Evolutionary conservation across 2,113 vertebrate species (phyloP).

Genomic region (Tyto alba): DNA sequence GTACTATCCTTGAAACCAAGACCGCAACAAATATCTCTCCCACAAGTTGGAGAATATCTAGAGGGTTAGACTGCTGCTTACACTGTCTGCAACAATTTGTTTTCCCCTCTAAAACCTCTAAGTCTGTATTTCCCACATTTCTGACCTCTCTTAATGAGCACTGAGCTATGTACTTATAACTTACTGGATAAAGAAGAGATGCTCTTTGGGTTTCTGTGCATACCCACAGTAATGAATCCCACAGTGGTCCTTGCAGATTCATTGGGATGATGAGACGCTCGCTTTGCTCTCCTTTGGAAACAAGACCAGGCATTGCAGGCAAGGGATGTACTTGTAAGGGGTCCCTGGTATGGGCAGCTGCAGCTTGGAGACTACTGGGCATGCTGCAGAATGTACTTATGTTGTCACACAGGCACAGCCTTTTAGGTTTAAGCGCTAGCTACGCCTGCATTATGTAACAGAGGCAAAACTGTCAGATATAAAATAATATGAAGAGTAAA

Average conservation of each 20-base stretch:
- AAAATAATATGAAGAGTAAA: not conserved
- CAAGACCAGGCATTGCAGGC: not conserved
- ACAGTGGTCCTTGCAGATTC: not conserved
- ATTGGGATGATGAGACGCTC: not conserved
- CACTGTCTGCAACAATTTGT: accelerated
- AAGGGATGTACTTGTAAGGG: not conserved
- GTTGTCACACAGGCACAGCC: not conserved
- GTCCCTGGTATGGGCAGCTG: not conserved
- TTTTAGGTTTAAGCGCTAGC: not conserved
- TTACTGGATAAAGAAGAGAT: not conserved
- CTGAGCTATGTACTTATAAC: accelerated
- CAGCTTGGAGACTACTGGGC: not conserved
- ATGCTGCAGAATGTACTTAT: not conserved
- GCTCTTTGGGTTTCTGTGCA: not conserved
- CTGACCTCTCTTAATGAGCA: not conserved
- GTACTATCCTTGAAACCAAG: not conserved
- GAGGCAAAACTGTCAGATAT: not conserved
- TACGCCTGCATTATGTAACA: not conserved
- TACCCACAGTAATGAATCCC: not conserved
- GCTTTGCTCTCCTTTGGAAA: not conserved
- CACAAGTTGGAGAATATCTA: not conserved
- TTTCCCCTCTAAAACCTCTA: not conserved
- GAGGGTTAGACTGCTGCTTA: not conserved
- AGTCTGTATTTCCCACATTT: not conserved
- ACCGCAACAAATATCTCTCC: not conserved